Conservation (phyloP, 92 coral and sea anemone species). For the Metridium senile region DNA sequence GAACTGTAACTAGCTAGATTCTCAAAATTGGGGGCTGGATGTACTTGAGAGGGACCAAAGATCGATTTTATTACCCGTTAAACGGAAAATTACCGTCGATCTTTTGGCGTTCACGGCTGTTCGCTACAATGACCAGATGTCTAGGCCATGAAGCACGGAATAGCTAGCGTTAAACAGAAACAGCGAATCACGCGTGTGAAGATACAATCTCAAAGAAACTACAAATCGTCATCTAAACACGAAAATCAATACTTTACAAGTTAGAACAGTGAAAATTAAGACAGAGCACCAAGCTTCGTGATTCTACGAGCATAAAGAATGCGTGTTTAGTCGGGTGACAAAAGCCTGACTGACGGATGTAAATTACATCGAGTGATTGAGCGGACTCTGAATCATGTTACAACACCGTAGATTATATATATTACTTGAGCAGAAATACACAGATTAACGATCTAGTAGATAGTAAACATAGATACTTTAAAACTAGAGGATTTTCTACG, state of each 20-base stretch:
- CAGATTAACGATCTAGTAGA: neutral
- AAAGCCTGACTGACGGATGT: slow-evolving; percentile 30
- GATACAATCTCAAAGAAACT: neutral
- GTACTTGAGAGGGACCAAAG: neutral
- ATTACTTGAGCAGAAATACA: slow-evolving; percentile 6
- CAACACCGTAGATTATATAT: neutral
- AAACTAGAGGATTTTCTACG: neutral
- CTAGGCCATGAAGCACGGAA: slow-evolving; percentile 24
- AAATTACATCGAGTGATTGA: slow-evolving; percentile 25
- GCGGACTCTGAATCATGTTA: slow-evolving; percentile 12
- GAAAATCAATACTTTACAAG: neutral
- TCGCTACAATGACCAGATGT: slow-evolving; percentile 26
- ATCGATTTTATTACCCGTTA: slow-evolving; percentile 19
- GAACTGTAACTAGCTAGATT: neutral
- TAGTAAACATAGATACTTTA: slow-evolving; percentile 3
- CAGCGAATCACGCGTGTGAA: slow-evolving; percentile 7
- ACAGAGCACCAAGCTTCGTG: slow-evolving; percentile 14
- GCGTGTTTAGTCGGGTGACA: slow-evolving; percentile 34
- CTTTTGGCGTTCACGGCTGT: slow-evolving; percentile 20
- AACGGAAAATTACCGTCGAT: slow-evolving; percentile 16
- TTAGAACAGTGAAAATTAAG: neutral
- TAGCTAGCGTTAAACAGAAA: slow-evolving; percentile 22
- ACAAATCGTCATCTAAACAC: neutral
- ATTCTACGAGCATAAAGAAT: slow-evolving; percentile 18
- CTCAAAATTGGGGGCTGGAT: slow-evolving; percentile 1